Evolutionary conservation across 2,888 invertebrate species (phyloP).

Genomic region (Drosophila mercatorum): DNA sequence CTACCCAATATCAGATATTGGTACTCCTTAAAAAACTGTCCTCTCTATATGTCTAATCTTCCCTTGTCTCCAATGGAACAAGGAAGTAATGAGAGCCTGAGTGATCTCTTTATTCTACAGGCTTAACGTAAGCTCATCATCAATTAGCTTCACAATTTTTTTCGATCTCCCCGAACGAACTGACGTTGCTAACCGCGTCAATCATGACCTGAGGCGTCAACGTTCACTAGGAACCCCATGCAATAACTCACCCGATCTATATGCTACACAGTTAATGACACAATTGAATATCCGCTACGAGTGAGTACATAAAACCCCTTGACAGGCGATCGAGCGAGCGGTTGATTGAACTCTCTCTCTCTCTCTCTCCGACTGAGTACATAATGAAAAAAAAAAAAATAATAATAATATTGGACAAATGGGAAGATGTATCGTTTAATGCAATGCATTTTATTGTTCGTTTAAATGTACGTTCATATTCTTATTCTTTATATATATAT

Average conservation of each 20-base stretch:
- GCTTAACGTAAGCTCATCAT: too few species aligned
- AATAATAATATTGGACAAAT: constrained; percentile 18
- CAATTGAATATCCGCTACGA: constrained; percentile 10
- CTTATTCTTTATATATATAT: constrained; percentile 31
- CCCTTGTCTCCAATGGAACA: too few species aligned
- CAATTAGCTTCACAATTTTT: too few species aligned
- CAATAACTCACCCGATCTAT: constrained; percentile 8
- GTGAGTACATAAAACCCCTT: constrained; percentile 7
- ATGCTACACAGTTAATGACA: constrained; percentile 10
- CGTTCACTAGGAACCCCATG: constrained; percentile 3
- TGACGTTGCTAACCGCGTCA: not conserved
- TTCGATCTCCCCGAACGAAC: too few species aligned
- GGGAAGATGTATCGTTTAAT: constrained; percentile 33
- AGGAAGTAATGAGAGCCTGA: too few species aligned
- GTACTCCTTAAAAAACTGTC: too few species aligned
- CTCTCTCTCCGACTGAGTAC: not conserved
- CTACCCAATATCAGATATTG: too few species aligned
- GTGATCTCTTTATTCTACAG: too few species aligned
- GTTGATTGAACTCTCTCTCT: constrained; percentile 4
- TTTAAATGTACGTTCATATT: constrained; percentile 53
- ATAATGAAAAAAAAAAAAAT: constrained; percentile 7
- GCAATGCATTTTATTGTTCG: constrained; percentile 74
- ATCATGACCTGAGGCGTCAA: constrained; percentile 1
- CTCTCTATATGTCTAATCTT: too few species aligned
- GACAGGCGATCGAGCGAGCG: not conserved